A percentile compares a stretch with the other conserved stretches of the same genome.
Conservation (phyloP, 1,140 invertebrate genomes). For the Aplysia californica region DNA sequence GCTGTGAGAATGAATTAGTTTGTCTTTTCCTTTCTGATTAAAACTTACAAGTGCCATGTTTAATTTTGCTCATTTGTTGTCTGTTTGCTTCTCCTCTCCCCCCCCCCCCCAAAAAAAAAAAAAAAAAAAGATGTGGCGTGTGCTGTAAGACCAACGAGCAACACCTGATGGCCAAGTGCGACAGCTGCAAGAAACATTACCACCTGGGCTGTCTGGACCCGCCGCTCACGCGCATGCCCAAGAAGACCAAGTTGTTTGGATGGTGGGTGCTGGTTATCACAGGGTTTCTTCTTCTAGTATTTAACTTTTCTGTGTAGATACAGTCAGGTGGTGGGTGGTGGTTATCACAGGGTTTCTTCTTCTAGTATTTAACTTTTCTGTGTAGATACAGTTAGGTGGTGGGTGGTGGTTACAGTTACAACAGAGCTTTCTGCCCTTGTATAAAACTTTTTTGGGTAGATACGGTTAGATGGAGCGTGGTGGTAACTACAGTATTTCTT, state of each 20-base stretch:
- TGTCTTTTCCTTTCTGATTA: too few species aligned
- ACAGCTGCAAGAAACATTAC: conserved; percentile 91
- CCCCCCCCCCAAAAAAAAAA: too few species aligned
- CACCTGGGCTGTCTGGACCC: conserved; percentile 95
- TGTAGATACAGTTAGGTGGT: too few species aligned
- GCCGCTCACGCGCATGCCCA: conserved; percentile 91
- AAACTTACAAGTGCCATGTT: too few species aligned
- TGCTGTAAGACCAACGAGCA: conserved; percentile 74
- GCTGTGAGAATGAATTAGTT: too few species aligned
- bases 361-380: too few species aligned
- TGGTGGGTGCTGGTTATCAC: conserved; percentile 74
- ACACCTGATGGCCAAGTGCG: conserved; percentile 85
- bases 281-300: neutral
- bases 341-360: neutral
- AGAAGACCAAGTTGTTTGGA: conserved; percentile 92
- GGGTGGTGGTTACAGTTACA: conserved; percentile 41
- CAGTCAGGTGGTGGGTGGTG: conserved; percentile 82
- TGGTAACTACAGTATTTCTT: too few species aligned
- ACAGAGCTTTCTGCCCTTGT: neutral
- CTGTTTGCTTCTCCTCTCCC: too few species aligned
- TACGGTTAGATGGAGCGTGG: too few species aligned
- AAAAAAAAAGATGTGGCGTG: conserved; percentile 89
- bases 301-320: too few species aligned
- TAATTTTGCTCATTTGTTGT: too few species aligned
- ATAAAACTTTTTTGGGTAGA: too few species aligned